Evolutionary conservation across 2,888 invertebrate genomes (phyloP).

Genomic region (Mactromeris polynyma): DNA sequence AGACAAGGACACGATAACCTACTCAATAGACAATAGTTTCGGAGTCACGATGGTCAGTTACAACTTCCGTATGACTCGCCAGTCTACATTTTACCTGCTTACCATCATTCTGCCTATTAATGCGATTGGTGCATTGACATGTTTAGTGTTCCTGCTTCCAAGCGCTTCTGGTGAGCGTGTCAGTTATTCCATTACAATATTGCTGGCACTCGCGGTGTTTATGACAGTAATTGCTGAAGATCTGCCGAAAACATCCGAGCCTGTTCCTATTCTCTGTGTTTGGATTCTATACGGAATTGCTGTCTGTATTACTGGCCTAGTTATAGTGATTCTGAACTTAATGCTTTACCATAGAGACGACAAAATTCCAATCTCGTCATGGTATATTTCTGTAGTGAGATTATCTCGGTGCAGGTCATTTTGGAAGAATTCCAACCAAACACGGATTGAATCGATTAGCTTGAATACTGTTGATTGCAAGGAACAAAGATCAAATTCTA

Average conservation of each 20-base stretch:
- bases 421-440: neutral
- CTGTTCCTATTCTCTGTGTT: slow-evolving; percentile 12
- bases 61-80: slow-evolving; percentile 4
- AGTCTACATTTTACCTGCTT: slow-evolving; percentile 16
- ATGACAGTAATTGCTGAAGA: slow-evolving; percentile 8
- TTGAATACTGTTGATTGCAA: neutral
- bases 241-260: slow-evolving; percentile 28
- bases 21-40: neutral
- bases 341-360: slow-evolving; percentile 1
- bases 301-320: neutral
- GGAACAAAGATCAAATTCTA: neutral
- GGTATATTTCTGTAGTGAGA: neutral
- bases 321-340: slow-evolving; percentile 18
- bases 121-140: slow-evolving; percentile 5
- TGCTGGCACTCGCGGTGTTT: slow-evolving; percentile 27
- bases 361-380: neutral
- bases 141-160: slow-evolving; percentile 25
- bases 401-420: neutral
- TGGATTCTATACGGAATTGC: neutral
- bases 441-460: neutral
- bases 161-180: slow-evolving; percentile 29
- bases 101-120: slow-evolving; percentile 26
- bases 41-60: neutral
- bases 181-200: slow-evolving; percentile 27
- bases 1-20: neutral